These are phyloP conservation scores for Archivesica marissinica DNA, from an alignment of 1,140 invertebrate genomes.

Conservation along the genomic window DNA sequence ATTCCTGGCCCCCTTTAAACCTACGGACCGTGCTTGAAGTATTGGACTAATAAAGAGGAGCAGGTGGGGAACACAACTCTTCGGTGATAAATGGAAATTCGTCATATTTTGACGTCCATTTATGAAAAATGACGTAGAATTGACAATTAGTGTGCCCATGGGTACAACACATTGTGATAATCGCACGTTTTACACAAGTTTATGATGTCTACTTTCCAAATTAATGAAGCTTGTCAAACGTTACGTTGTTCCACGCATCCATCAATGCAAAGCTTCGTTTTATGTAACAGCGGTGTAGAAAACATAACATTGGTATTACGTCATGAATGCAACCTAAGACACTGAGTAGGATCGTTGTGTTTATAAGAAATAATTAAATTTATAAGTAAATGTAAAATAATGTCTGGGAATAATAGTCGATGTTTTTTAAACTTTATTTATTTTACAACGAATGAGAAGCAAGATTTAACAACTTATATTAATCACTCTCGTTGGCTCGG, in stretches of 20 bases:
- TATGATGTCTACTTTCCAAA: slow-evolving; percentile 26
- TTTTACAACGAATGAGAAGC: too few relatives aligned
- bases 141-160: slow-evolving; percentile 33
- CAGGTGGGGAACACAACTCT: neutral
- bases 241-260: neutral
- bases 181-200: slow-evolving; percentile 42
- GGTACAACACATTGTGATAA: slow-evolving; percentile 50
- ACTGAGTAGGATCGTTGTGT: too few relatives aligned
- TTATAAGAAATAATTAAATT: too few relatives aligned
- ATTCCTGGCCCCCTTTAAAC: neutral
- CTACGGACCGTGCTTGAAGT: neutral
- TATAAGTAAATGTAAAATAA: too few relatives aligned
- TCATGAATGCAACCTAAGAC: too few relatives aligned
- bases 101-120: slow-evolving; percentile 33
- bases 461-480: too few relatives aligned
- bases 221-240: slow-evolving; percentile 52
- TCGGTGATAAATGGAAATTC: slow-evolving; percentile 1
- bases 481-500: too few relatives aligned
- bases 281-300: neutral
- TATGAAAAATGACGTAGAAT: slow-evolving; percentile 26
- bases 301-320: neutral
- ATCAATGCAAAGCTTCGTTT: neutral
- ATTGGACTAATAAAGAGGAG: neutral
- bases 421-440: too few relatives aligned
- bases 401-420: too few relatives aligned